A percentile compares a stretch with the other conserved stretches of the same genome.
Conservation (phyloP, 92 coral and sea anemone genomes). For the Nematostella vectensis region DNA sequence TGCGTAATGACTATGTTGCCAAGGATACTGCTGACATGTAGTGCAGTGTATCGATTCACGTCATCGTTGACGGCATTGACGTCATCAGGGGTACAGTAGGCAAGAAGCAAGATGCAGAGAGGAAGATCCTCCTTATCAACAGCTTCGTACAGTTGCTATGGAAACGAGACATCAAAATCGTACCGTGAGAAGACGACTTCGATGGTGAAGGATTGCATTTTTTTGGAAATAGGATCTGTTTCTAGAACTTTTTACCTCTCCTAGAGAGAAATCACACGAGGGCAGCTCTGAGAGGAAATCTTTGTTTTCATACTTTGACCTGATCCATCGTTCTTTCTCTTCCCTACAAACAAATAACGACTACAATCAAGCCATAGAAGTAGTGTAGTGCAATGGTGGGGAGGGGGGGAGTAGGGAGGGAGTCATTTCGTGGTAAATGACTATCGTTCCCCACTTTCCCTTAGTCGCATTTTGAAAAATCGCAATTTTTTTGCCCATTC, state of each 20-base stretch:
- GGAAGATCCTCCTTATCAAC: conserved; percentile 78
- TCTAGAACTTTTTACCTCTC: conserved; percentile 85
- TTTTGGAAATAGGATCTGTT: no score
- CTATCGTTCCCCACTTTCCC: no score
- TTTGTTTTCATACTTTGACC: conserved; percentile 79
- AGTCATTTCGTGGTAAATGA: no score
- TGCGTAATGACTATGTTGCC: conserved; percentile 92
- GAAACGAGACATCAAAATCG: neutral
- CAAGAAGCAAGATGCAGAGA: conserved; percentile 65
- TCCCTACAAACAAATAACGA: conserved; percentile 53
- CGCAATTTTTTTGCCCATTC: no score
- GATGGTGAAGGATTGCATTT: no score
- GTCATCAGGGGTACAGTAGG: conserved; percentile 73
- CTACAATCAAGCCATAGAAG: no score
- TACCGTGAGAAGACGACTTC: neutral
- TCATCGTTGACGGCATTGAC: conserved; percentile 77
- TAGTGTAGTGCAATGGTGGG: no score
- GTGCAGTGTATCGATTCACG: conserved; percentile 53
- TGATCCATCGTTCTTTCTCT: conserved; percentile 87
- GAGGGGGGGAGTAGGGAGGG: no score
- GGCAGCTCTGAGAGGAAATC: conserved; percentile 72
- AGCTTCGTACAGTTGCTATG: conserved; percentile 85
- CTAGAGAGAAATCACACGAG: conserved; percentile 65
- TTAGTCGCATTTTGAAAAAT: no score
- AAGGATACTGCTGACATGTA: conserved; percentile 72